Base-by-base conservation (phyloP, 2,113 vertebrate genomes). In the Ariopsis seemanni region DNA sequence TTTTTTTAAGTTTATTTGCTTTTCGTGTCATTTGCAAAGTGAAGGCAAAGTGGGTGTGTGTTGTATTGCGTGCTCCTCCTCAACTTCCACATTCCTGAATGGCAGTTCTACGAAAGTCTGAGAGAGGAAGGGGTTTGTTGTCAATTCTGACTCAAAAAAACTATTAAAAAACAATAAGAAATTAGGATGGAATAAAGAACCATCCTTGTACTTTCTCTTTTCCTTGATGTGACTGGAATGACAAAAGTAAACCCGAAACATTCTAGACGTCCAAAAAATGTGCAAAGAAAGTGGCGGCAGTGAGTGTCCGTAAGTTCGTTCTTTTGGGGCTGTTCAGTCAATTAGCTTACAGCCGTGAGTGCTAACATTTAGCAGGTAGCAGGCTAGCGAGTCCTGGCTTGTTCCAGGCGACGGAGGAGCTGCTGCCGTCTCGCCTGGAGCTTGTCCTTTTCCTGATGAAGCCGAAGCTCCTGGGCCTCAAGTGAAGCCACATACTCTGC, bases 181-280 rank as follows among this genome's bases (percentile, higher is more conserved):
- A 22, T 30, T 20, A 42, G 77, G 57, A 85, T 62, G 60, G 55
- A 88, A 48, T 27, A 12, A 77, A 27, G 55, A 55, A n/a, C 52
- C 83, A 58, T 58, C 74, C 50, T 71, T 92, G 88, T 91, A 60
- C 84, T 30, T 69, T 75, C 91, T 89, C 88, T 92, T 88, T 92
- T 94, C 92, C 93, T 92, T 93, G 92, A 94, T 96, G 95, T 95
- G 95, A 97, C 95, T 95, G 94, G 95, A 97, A 94, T 96, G 95
- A 96, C 52, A 97, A 96, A 95, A 95, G 93, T 96, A 95, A 96
- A 97, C 96, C 97, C 96, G 93, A 92, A 97, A 99, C 98, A 99
- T 99, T 99, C 98, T 97, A 97, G 97, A 98, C 94, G 98, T 99
- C 97, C 74, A 88, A 98, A 98, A 96, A 95, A 93, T 96, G 96